phyloP scores from a whole-genome alignment of 2,113 vertebrate genomes.

The Romanogobio albipinnatus region DNA sequence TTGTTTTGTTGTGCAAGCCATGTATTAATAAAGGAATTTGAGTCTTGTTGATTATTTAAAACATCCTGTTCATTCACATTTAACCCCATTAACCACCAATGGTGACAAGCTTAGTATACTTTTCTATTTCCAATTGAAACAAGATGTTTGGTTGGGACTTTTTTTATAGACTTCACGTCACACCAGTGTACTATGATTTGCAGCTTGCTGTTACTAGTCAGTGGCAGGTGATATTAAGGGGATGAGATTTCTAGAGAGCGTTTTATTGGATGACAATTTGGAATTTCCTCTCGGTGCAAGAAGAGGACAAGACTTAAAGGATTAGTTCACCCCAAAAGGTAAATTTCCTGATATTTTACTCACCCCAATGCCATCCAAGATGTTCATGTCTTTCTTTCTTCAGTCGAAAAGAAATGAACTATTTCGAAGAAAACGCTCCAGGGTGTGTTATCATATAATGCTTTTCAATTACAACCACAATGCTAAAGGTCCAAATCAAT shows the following conservation, averaged over 20 bases:
- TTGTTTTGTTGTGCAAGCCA: background rate
- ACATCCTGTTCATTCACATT: background rate
- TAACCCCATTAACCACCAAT: background rate
- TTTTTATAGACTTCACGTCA: background rate
- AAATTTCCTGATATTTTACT: too few species aligned
- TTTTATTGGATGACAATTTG: background rate
- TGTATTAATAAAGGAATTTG: background rate
- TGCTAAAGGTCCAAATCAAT: too few species aligned
- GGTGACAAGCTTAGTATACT: background rate
- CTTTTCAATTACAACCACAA: too few species aligned
- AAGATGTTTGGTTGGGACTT: background rate
- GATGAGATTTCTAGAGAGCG: background rate
- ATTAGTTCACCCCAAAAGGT: too few species aligned
- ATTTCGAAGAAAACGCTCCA: too few species aligned
- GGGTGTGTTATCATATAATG: too few species aligned
- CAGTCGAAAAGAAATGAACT: too few species aligned
- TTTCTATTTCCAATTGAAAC: background rate
- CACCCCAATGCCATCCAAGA: too few species aligned
- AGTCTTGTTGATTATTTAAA: background rate
- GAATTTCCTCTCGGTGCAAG: background rate
- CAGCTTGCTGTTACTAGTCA: background rate
- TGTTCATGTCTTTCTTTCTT: too few species aligned
- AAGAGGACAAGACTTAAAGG: background rate
- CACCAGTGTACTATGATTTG: background rate
- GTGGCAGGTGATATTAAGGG: background rate